A percentile compares a stretch with the other conserved stretches of the same genome.
These are phyloP conservation scores for Erebia epiphron DNA, from an alignment of 2,888 invertebrate species.

Conservation along the genomic window DNA sequence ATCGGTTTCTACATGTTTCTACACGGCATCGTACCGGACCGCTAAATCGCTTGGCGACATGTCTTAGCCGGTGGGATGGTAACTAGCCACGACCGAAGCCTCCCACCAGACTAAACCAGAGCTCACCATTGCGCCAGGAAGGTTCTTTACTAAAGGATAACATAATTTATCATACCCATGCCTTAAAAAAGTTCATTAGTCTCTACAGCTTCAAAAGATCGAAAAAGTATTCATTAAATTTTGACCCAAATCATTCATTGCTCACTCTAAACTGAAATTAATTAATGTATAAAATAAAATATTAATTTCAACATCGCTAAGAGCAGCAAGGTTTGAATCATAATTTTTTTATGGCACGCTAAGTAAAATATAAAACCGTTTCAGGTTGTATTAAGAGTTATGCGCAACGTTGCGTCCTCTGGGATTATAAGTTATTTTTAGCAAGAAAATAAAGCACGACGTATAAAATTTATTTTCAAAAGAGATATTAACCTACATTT, in stretches of 20 bases:
- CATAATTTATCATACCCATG: too few species aligned
- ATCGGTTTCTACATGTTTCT: too few species aligned
- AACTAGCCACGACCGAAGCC: too few species aligned
- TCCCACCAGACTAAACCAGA: too few species aligned
- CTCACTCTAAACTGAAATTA: constrained; percentile 2
- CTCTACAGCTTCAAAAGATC: background rate
- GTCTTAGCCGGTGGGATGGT: too few species aligned
- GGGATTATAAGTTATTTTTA: constrained; percentile 12
- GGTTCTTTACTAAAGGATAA: too few species aligned
- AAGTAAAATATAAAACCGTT: constrained; percentile 17
- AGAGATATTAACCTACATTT: background rate
- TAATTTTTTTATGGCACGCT: constrained; percentile 11
- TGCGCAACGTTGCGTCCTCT: constrained; percentile 10
- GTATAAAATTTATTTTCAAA: background rate
- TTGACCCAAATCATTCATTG: background rate
- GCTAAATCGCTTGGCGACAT: too few species aligned
- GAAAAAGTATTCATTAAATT: constrained; percentile 7
- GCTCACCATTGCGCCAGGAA: too few species aligned
- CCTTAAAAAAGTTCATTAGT: background rate
- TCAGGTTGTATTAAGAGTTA: constrained; percentile 12
- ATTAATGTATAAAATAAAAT: constrained; percentile 11
- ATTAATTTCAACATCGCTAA: constrained; percentile 13
- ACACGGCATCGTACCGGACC: too few species aligned
- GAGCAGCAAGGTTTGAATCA: constrained; percentile 11
- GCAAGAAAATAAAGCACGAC: background rate